A percentile compares a stretch with the other conserved stretches of the same genome.
These are phyloP conservation scores for Toxonevra muliebris DNA, from an alignment of 2,888 invertebrate species.

Conservation along the genomic window DNA sequence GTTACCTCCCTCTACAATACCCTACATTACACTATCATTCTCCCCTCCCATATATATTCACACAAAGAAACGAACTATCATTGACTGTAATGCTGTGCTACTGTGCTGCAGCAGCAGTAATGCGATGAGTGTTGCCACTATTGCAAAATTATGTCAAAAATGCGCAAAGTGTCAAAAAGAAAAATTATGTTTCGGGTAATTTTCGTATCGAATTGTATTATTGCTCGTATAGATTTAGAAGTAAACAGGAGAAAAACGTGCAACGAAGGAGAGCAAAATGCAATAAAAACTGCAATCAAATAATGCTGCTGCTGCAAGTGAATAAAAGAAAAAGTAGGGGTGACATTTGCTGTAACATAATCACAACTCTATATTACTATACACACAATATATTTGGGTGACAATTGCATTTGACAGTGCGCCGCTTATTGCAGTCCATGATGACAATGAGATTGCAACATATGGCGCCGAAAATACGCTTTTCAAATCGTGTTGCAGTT, in stretches of 20 bases:
- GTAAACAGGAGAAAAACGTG: not conserved
- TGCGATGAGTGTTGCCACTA: conserved; percentile 17
- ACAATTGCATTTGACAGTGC: conserved; percentile 15
- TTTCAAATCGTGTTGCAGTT: too few relatives aligned
- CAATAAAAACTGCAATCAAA: not conserved
- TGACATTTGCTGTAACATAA: not conserved
- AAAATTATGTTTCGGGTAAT: conserved; percentile 30
- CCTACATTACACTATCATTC: not conserved
- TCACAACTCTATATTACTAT: not conserved
- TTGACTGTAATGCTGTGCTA: conserved; percentile 28
- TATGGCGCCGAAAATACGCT: too few relatives aligned
- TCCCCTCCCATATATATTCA: conserved; percentile 27
- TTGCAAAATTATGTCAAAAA: conserved; percentile 31
- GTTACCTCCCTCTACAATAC: too few relatives aligned
- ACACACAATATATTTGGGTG: not conserved
- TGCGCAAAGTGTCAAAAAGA: conserved; percentile 30
- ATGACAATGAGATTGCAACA: too few relatives aligned
- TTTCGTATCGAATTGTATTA: conserved; percentile 30
- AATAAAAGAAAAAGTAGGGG: not conserved
- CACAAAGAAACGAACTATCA: conserved; percentile 16
- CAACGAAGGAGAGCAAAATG: not conserved
- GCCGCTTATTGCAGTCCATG: not conserved
- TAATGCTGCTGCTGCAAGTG: not conserved
- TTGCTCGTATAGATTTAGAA: not conserved
- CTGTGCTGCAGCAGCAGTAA: not conserved